Evolutionary conservation across 2,797 vertebrate genomes (phyloP).

Genomic region (Spondyliosoma cantharus): DNA sequence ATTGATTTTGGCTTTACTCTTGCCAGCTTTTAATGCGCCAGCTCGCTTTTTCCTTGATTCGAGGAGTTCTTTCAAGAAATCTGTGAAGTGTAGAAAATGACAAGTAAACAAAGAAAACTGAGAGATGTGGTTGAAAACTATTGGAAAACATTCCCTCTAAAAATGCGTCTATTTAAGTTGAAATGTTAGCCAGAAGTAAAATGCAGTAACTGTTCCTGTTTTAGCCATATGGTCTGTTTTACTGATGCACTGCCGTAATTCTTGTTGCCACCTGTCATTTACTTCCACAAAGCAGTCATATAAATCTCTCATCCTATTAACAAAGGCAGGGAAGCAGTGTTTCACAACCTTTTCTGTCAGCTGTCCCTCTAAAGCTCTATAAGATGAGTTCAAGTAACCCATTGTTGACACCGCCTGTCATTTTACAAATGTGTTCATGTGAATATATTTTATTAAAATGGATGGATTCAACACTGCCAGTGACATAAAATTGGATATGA

Average conservation of each 20-base stretch:
- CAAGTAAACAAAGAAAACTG: not conserved
- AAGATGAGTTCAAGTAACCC: not conserved
- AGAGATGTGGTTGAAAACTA: not conserved
- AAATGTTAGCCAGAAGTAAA: not conserved
- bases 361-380: not conserved
- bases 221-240: not conserved
- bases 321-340: not conserved
- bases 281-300: not conserved
- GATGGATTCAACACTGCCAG: not conserved
- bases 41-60: constrained; percentile 78
- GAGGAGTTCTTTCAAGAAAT: constrained; percentile 78
- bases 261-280: constrained; percentile 18
- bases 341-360: not conserved
- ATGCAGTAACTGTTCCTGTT: not conserved
- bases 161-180: not conserved
- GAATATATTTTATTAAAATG: no score
- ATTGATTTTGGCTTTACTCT: constrained; percentile 76
- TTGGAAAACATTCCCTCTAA: not conserved
- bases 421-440: not conserved
- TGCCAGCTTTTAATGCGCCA: constrained; percentile 67
- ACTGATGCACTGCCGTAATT: not conserved
- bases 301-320: constrained; percentile 1
- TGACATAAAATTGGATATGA: not conserved
- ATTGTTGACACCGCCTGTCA: not conserved
- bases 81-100: constrained; percentile 65